Conservation (phyloP, 2,113 vertebrate genomes). For the Phalacrocorax carbo region DNA sequence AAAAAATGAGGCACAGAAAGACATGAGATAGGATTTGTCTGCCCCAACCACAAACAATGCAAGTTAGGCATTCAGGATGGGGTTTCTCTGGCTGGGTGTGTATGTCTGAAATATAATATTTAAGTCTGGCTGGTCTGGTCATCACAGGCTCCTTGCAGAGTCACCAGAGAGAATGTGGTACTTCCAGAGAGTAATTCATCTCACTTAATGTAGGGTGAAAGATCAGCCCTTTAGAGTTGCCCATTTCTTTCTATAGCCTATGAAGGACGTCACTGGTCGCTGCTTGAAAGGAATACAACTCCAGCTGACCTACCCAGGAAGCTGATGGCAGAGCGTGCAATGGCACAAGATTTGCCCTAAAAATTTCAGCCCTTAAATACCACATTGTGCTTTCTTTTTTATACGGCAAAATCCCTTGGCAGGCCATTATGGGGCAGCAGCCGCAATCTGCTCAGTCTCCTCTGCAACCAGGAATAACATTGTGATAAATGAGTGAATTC, state of each 20-base stretch:
- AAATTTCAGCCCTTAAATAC: not conserved
- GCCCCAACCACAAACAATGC: not conserved
- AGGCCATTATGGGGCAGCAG: not conserved
- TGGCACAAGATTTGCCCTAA: not conserved
- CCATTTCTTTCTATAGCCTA: not conserved
- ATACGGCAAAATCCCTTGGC: not conserved
- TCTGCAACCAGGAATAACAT: not conserved
- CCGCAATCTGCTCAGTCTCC: not conserved
- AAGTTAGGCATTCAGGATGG: not conserved
- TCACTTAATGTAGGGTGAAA: not conserved
- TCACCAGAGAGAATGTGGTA: not conserved
- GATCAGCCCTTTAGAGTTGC: not conserved
- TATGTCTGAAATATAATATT: not conserved
- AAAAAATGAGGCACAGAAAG: not conserved
- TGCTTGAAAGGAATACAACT: not conserved
- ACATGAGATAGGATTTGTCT: not conserved
- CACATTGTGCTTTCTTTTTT: not conserved
- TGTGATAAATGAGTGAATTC: not conserved
- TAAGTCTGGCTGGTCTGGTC: not conserved
- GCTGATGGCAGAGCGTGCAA: not conserved
- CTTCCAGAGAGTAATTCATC: not conserved
- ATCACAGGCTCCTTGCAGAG: not conserved
- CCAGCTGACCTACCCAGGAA: not conserved
- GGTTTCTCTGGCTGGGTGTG: not conserved
- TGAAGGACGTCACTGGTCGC: not conserved